A percentile compares a stretch with the other conserved stretches of the same genome.
These are phyloP conservation scores for Zaprionus nigranus DNA, from an alignment of 1,140 invertebrate genomes.

Conservation along the genomic window DNA sequence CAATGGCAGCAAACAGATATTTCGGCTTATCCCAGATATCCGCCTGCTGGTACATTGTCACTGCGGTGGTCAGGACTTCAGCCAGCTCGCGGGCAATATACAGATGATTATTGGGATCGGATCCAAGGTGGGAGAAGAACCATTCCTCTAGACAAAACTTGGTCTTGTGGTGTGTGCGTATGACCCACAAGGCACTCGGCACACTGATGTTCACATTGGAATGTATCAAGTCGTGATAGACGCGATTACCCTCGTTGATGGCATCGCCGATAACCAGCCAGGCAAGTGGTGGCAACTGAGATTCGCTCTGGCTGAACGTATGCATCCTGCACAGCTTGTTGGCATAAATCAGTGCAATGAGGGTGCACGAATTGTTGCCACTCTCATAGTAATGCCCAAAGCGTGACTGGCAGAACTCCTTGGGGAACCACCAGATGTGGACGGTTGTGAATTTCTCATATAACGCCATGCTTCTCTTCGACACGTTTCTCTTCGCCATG, in stretches of 20 bases:
- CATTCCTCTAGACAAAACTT: slow-evolving; percentile 47
- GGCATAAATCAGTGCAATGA: slow-evolving; percentile 54
- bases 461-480: slow-evolving; percentile 28
- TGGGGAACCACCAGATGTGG: slow-evolving; percentile 60
- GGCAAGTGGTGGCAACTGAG: slow-evolving; percentile 25
- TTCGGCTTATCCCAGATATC: not conserved
- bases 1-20: slow-evolving; percentile 50
- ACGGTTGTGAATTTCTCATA: slow-evolving; percentile 36
- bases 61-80: slow-evolving; percentile 1
- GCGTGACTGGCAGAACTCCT: slow-evolving; percentile 48
- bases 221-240: slow-evolving; percentile 29
- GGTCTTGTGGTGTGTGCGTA: slow-evolving; percentile 15
- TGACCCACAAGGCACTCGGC: slow-evolving; percentile 40
- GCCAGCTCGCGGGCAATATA: slow-evolving; percentile 15
- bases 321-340: slow-evolving; percentile 34
- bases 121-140: slow-evolving; percentile 52
- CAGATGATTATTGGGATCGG: slow-evolving; percentile 15
- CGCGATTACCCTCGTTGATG: slow-evolving; percentile 55
- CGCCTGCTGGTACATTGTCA: not conserved
- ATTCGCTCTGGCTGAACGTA: not conserved
- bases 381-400: slow-evolving; percentile 40
- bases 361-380: slow-evolving; percentile 54
- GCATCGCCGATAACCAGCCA: slow-evolving; percentile 36
- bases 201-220: slow-evolving; percentile 44
- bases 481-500: no score